Percentiles rank a stretch among this genome's conserved stretches.
Conservation (phyloP, 2,797 vertebrate species). For the Lacerta agilis region DNA sequence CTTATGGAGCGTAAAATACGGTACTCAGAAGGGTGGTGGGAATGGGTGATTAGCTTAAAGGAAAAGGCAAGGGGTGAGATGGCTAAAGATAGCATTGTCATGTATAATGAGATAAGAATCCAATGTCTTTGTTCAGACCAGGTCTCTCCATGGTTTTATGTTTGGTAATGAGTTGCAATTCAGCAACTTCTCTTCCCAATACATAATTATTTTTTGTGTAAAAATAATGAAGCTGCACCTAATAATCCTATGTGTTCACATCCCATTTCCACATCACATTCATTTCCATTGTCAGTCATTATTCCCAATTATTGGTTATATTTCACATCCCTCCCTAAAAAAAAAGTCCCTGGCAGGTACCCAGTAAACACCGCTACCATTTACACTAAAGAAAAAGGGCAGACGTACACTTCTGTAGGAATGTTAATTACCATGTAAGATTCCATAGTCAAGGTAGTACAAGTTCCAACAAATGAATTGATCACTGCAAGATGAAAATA, state of each 20-base stretch:
- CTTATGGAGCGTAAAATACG: no score
- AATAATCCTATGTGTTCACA: not conserved
- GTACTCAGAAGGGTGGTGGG: no score
- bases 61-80: no score
- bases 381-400: not conserved
- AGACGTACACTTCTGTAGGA: not conserved
- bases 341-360: not conserved
- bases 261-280: not conserved
- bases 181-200: not conserved
- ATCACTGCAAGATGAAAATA: constrained; percentile 10
- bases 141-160: no score
- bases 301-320: not conserved
- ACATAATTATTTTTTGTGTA: not conserved
- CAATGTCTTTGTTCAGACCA: no score
- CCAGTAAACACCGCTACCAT: not conserved
- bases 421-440: not conserved
- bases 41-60: no score
- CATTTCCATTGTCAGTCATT: not conserved
- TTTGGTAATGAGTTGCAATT: no score
- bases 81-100: no score
- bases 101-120: no score
- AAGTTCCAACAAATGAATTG: constrained; percentile 4
- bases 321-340: not conserved
- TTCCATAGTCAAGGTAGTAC: not conserved
- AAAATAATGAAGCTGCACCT: not conserved